Base-by-base conservation (phyloP, 2,888 invertebrate species). In the Eupithecia centaureata region DNA sequence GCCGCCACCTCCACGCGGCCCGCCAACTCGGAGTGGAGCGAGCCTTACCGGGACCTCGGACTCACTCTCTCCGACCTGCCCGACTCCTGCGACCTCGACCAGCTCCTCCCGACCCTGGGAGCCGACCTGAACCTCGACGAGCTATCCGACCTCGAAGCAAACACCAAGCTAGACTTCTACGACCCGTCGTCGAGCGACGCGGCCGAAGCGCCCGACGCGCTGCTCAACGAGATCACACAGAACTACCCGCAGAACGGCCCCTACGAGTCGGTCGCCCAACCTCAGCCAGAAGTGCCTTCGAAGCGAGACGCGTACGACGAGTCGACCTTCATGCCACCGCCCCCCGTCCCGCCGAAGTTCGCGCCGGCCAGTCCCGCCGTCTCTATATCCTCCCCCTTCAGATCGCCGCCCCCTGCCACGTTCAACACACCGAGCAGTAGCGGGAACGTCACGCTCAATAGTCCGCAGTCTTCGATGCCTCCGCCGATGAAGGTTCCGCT, bases 71-170 rank as follows among this genome's bases (percentile, higher is more conserved):
- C 89, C 1, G 93, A 93, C 69, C 81, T 93, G 38, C 89, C 92
- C 1, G 93, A 93, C 79, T 86, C 84, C 66, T 89, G 90, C 69
- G 96, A 96, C 83, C 90, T 96, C 65, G 96, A 96, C 78, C 95
- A 95, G 77, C 88, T 96, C 76, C 88, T 96, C 81, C 95, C 95
- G 18, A 94, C 94, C 35, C 85, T 95, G 22, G 95, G 94, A 72
- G 94, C 94, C 58, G 93, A 94, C 76, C 95, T 95, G 79, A 91
- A 95, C 74, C 84, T 93, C n/a, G 91, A 91, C 75, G 91, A 92
- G 68, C 89, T 92, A 61, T 86, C 90, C 1, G 92, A 92, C 70
- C 83, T 92, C 1, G 91, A 91, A 63, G 75, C 85, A 51, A 82
- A 82, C 71, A 75, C 92, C 57, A 94, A 94, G 78, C 83, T 94